Evolutionary conservation across 2,888 invertebrate genomes (phyloP).

Genomic region (Lasioglossum figueresi): DNA sequence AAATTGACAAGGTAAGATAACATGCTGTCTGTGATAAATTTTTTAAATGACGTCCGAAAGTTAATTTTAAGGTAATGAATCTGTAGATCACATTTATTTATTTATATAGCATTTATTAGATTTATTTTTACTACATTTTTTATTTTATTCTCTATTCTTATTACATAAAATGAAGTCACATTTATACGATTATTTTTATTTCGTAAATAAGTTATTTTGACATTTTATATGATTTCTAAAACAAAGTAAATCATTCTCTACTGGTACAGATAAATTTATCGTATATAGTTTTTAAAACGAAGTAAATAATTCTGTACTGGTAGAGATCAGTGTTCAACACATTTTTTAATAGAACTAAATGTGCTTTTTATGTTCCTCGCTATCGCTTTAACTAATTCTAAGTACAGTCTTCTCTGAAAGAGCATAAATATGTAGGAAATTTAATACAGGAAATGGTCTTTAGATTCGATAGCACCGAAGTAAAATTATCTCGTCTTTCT

Average conservation of each 20-base stretch:
- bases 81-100: background rate
- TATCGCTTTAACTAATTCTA: accelerated
- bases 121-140: background rate
- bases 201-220: background rate
- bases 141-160: background rate
- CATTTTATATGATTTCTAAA: background rate
- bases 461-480: background rate
- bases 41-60: background rate
- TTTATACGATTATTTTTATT: background rate
- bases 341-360: background rate
- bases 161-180: background rate
- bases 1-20: background rate
- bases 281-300: background rate
- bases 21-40: background rate
- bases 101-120: background rate
- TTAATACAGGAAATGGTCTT: background rate
- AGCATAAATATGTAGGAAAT: background rate
- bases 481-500: background rate
- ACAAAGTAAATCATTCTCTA: background rate
- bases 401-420: background rate
- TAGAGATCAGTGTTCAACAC: background rate
- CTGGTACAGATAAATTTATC: background rate
- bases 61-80: background rate
- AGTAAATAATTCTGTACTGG: background rate
- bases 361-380: background rate